A percentile compares a stretch with the other conserved stretches of the same genome.
Evolutionary conservation across 2,888 invertebrate genomes (phyloP).

Genomic region (Troides oblongomaculatus): DNA sequence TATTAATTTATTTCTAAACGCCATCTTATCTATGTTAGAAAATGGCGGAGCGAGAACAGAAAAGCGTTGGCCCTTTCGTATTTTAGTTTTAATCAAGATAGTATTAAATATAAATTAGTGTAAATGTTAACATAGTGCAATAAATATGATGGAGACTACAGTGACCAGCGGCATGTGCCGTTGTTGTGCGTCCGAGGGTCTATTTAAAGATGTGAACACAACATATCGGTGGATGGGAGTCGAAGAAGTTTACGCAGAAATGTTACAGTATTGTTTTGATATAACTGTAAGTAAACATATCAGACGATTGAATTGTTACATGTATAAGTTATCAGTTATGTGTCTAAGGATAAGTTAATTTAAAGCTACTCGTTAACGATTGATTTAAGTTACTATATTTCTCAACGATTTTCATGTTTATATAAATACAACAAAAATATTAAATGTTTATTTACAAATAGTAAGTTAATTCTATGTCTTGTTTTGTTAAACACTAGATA

Average conservation of each 20-base stretch:
- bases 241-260: conserved; percentile 67
- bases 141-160: conserved; percentile 54
- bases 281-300: conserved; percentile 56
- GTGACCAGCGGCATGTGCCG: conserved; percentile 63
- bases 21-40: conserved; percentile 39
- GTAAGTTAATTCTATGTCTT: too few species aligned
- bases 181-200: conserved; percentile 71
- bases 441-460: too few species aligned
- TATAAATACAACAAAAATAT: too few species aligned
- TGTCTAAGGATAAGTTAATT: too few species aligned
- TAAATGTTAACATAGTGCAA: conserved; percentile 44
- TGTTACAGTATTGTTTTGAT: conserved; percentile 71
- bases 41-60: conserved; percentile 56
- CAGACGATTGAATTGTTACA: too few species aligned
- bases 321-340: too few species aligned
- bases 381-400: too few species aligned
- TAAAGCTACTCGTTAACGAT: too few species aligned
- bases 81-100: conserved; percentile 30
- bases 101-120: conserved; percentile 36
- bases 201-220: conserved; percentile 63
- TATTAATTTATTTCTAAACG: conserved; percentile 19
- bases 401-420: too few species aligned
- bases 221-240: conserved; percentile 72
- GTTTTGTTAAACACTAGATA: too few species aligned
- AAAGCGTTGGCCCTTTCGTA: conserved; percentile 46